Evolutionary conservation across 35 echinoderm and acorn worm species (phyloP), one percentile per base, ranked within the genome.

Genomic region (Patiria miniata): DNA sequence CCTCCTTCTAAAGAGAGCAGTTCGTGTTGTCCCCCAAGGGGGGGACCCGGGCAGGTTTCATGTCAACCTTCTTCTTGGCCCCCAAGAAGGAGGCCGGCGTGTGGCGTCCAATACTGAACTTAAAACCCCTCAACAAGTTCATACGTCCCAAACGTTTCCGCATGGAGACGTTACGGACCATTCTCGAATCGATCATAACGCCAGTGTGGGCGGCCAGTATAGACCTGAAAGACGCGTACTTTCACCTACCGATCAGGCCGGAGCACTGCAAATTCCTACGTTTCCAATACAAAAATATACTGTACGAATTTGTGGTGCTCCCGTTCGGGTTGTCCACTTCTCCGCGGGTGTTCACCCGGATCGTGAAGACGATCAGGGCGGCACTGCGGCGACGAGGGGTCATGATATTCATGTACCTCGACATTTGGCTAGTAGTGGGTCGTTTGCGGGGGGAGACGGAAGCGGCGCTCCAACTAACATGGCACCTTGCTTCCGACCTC

Each of bases 201-300:
- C 52, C 57, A 7, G 55, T 34, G 2, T 93, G 91, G 92, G 73
- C 87, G 4, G 40, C 83, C 0, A 81, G 73, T 1, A 80, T 94
- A 12, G 82, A 94, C 39, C 52, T 90, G 39, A 85, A 87, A 23
- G 81, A 93, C 26, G 91, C 81, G 0, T 94, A 89, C 78, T 38
- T 89, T 34, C 87, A 89, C 36, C 7, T 68, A 22, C 28, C 54
- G 84, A 12, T 61, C 37, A 0, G 68, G 42, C 16, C 8, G 8
- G 36, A 80, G 16, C 87, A 87, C 7, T 5, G 77, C 21, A 39
- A 76, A 15, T 87, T 92, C 52, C 86, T 84, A 14, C 51, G 84
- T 0, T 29, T 89, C 36, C 51, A 55, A 33, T 56, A 81, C 33
- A 5, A 51, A 23, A 37, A 47, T 12, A 4, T 47, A 12, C 4